A percentile compares a stretch with the other conserved stretches of the same genome.
phyloP scores from a whole-genome alignment of 2,797 vertebrate genomes.

The Enteromius treurensis region DNA sequence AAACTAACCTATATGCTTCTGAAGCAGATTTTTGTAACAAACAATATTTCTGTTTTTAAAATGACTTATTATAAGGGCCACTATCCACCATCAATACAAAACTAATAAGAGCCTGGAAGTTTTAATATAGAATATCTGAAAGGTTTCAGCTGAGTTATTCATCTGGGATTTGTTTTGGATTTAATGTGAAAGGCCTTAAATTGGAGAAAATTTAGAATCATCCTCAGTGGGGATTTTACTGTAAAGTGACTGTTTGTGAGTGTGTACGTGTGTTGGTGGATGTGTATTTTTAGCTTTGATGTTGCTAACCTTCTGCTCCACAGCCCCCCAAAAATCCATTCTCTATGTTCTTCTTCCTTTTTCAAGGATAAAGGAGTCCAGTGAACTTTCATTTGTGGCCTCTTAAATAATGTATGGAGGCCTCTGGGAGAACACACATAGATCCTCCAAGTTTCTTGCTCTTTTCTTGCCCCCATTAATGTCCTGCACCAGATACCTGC shows the following conservation, averaged over 20 bases:
- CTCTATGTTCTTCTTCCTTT: conserved; percentile 45
- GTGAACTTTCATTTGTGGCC: conserved; percentile 40
- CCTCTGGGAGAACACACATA: conserved; percentile 42
- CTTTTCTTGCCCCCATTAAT: conserved; percentile 1
- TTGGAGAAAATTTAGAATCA: background rate
- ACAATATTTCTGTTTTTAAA: too few species aligned
- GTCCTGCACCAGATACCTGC: conserved; percentile 29
- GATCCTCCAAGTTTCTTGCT: conserved; percentile 30
- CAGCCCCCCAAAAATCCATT: conserved; percentile 48
- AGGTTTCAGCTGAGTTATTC: background rate
- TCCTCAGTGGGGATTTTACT: conserved; percentile 23
- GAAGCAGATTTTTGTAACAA: too few species aligned
- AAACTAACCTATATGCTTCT: too few species aligned
- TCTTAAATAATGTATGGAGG: conserved; percentile 59
- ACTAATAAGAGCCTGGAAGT: too few species aligned
- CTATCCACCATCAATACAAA: too few species aligned
- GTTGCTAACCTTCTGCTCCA: conserved; percentile 37
- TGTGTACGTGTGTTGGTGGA: conserved; percentile 4
- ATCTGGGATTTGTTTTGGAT: background rate
- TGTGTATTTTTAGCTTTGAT: conserved; percentile 42
- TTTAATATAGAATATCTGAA: background rate
- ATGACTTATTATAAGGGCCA: too few species aligned
- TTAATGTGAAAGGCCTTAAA: background rate
- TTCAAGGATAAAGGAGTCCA: conserved; percentile 46
- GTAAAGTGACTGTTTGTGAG: conserved; percentile 13